Evolutionary conservation across 2,888 invertebrate genomes (phyloP), one percentile per base, ranked within the genome.

Genomic region (Lycia hirtaria): DNA sequence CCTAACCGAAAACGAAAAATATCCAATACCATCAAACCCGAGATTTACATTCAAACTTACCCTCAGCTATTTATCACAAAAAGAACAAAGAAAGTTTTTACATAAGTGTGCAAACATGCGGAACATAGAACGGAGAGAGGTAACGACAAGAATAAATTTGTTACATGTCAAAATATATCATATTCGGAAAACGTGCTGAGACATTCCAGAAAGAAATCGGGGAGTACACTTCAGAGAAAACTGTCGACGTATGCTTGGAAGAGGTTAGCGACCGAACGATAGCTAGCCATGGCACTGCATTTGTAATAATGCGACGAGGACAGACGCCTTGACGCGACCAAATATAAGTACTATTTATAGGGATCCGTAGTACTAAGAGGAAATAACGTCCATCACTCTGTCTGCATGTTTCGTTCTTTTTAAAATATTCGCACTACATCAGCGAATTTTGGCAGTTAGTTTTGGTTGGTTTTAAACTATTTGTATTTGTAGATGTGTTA

Each of bases 111-210:
- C 40, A 55, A 49, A 40, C 49, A 49, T 17, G 43, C 37, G 24
- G 38, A 9, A 50, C 17, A 50, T 44, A 50, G 44, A 56, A 50
- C 32, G 24, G 24, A 26, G 19, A 44, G 37, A 22, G 44, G 37
- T 30, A 43, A 24, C 48, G 17, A 32, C 19, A n/a, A 30, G 56
- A 49, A 57, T 51, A 57, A 33, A 47, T 57, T 57, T 47, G 51
- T 47, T 51, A 57, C 32, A 40, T 57, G 51, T 51, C 56, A 51
- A 51, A 51, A 51, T 47, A 57, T 51, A 57, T 57, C 45, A 33
- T 35, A 57, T 57, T 57, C 45, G 33, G 45, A 26, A 40, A 57
- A 41, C 50, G 51, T 32, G 33, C 44, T 26, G 40, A 41, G 20
- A 51, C 40, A 51, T 57, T 51, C 32, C 30, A 22, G 17, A 40